Evolutionary conservation across 2,888 invertebrate genomes (phyloP).

Genomic region (Rhimphoctona megacephalus): DNA sequence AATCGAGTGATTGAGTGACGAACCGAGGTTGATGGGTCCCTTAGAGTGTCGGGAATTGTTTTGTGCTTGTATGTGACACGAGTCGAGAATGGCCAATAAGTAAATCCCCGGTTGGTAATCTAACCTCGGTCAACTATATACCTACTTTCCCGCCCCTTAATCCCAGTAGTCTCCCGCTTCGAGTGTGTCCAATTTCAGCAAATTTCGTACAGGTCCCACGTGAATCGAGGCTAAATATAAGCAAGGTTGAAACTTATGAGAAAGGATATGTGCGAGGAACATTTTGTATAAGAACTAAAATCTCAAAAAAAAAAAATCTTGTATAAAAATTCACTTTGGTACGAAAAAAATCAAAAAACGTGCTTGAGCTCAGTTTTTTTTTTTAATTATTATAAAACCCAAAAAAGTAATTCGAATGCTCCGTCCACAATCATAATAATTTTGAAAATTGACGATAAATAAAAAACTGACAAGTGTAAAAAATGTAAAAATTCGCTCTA

Average conservation of each 20-base stretch:
- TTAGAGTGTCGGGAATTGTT: not conserved
- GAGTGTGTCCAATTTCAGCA: conserved; percentile 58
- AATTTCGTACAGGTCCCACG: conserved; percentile 60
- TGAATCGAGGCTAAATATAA: conserved; percentile 33
- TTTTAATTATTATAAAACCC: too few relatives aligned
- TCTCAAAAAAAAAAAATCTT: too few relatives aligned
- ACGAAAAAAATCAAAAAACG: too few relatives aligned
- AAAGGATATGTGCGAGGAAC: too few relatives aligned
- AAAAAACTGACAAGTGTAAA: too few relatives aligned
- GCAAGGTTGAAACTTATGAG: conserved; percentile 25
- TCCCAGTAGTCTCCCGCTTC: conserved; percentile 8
- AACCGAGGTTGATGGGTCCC: too few relatives aligned
- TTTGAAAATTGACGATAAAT: too few relatives aligned
- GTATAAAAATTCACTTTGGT: too few relatives aligned
- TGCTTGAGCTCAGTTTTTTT: too few relatives aligned
- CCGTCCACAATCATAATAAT: too few relatives aligned
- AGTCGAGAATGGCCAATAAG: conserved; percentile 3
- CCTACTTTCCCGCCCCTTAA: not conserved
- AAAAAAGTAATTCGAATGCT: too few relatives aligned
- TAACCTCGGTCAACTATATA: conserved; percentile 39
- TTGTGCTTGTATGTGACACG: not conserved
- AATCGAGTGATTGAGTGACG: conserved; percentile 9
- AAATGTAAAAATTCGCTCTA: too few relatives aligned
- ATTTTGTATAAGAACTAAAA: not conserved
- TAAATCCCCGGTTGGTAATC: conserved; percentile 13